A percentile compares a stretch with the other conserved stretches of the same genome.
These are phyloP conservation scores for Aphrophora alni DNA, from an alignment of 2,888 invertebrate genomes.

Conservation along the genomic window DNA sequence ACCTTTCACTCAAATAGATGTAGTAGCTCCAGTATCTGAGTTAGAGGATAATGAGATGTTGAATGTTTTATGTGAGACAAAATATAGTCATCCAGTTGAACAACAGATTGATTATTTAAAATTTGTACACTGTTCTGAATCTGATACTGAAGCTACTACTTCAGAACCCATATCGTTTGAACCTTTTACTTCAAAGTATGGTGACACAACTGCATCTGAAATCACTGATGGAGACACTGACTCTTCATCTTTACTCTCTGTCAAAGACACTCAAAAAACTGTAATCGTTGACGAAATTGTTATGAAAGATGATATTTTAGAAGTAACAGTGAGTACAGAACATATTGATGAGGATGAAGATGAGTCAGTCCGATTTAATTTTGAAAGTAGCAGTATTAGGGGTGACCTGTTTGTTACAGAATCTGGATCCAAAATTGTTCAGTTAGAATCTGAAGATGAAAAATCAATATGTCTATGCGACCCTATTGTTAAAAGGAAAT, in stretches of 20 bases:
- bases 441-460: conserved; percentile 14
- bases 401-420: conserved; percentile 23
- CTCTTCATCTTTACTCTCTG: conserved; percentile 46
- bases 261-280: conserved; percentile 15
- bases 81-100: too few species aligned
- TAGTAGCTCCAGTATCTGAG: too few species aligned
- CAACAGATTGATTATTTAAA: neutral
- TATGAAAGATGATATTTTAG: conserved; percentile 58
- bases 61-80: neutral
- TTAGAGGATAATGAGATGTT: neutral
- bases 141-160: conserved; percentile 34
- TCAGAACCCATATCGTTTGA: conserved; percentile 32
- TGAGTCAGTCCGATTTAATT: neutral
- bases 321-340: conserved; percentile 57
- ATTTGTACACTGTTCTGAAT: conserved; percentile 12
- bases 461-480: conserved; percentile 25
- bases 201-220: conserved; percentile 42
- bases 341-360: conserved; percentile 29
- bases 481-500: conserved; percentile 2
- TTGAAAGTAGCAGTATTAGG: neutral
- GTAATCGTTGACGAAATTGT: conserved; percentile 55
- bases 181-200: neutral
- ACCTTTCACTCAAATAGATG: too few species aligned
- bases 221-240: conserved; percentile 49
- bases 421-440: conserved; percentile 24